Base-by-base conservation (phyloP, 2,113 vertebrate genomes). In the Passer montanus region DNA sequence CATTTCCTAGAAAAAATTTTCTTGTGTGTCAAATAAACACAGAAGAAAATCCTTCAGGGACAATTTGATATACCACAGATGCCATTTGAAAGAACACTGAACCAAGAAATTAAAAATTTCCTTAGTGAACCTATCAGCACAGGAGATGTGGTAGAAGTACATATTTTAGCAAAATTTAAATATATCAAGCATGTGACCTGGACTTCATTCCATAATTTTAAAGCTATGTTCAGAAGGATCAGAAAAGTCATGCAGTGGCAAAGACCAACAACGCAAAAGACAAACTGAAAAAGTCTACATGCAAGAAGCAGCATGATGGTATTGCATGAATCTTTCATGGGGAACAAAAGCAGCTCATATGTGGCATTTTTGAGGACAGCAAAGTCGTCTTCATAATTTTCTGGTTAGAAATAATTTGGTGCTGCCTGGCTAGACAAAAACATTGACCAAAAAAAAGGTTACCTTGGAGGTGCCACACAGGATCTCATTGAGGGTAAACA, bases 1-100 rank as follows among this genome's bases (percentile, higher is more conserved):
- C 77, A 96, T 96, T 96, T 95, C 96, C 93, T 94, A 93, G 68
- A 89, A 96, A 87, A 90, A 81, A 46, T 72, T 72, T 91, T 94
- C 89, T 87, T 90, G 12, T 66, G n/a, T 93, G 76, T 94, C 94
- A 95, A 79, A 96, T 68, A 94, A 91, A 97, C n/a, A 95, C 11
- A 84, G 85, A 77, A 68, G 9, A 88, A 96, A 95, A 68, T 84
- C 73, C 88, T 94, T 90, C 80, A 75, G 90, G 82, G 92, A 92
- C 47, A 72, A 44, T 19, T 53, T 93, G 64, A 94, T 92, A 89
- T 62, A 92, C 41, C 85, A 81, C 79, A 94, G 82, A 90, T 91
- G 62, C 72, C 82, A 84, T 43, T 64, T 86, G 60, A 95, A 90
- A 88, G 89, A 95, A 80, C 70, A 94, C 56, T 27, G 31, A 69